Conservation (phyloP, 2,113 vertebrate species). For the Cettia cetti region DNA sequence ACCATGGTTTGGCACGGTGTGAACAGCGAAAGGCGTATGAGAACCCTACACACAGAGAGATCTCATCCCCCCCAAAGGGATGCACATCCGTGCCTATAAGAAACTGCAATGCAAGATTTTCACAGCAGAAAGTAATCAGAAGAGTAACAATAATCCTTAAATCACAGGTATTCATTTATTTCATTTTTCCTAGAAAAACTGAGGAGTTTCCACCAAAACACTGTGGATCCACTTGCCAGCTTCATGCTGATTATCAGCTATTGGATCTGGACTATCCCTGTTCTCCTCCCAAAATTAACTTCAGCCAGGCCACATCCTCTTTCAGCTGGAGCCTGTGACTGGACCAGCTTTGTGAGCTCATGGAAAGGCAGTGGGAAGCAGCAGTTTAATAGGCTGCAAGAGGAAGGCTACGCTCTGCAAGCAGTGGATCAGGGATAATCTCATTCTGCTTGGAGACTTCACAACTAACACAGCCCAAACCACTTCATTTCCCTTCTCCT, state of each 20-base stretch:
- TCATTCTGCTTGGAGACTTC: neutral
- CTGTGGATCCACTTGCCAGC: too few species aligned
- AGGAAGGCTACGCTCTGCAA: neutral
- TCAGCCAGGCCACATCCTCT: neutral
- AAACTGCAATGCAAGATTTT: neutral
- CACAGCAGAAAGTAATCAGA: neutral
- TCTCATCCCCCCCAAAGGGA: neutral
- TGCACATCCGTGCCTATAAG: neutral
- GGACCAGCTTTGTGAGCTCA: neutral
- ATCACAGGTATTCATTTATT: neutral
- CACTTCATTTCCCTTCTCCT: neutral
- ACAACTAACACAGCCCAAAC: neutral
- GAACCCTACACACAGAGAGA: neutral
- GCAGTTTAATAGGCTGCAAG: neutral
- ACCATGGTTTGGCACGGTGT: fast-evolving
- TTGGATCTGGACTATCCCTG: fast-evolving
- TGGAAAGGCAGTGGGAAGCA: neutral
- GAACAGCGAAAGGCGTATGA: fast-evolving
- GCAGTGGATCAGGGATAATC: fast-evolving
- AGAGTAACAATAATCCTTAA: neutral
- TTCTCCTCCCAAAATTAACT: neutral
- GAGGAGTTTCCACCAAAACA: neutral
- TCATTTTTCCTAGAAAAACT: neutral
- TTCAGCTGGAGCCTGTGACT: neutral
- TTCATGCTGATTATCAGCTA: neutral